phyloP scores from a whole-genome alignment of 35 echinoderm and acorn worm genomes.

The Ptychodera flava region DNA sequence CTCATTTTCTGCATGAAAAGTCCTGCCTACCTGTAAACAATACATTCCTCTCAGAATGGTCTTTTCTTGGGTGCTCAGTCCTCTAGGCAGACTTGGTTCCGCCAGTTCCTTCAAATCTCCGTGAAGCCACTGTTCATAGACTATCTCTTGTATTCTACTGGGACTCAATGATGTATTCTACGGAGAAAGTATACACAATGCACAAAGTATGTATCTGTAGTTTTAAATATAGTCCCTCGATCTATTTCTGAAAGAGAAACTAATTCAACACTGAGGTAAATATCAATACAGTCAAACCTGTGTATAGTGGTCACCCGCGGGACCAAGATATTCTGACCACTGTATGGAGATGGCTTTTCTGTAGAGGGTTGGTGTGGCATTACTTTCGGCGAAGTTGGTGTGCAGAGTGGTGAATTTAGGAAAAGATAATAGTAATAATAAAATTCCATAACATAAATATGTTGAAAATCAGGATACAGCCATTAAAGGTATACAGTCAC shows the following conservation, averaged over 20 bases:
- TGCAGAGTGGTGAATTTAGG: no score
- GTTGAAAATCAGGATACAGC: no score
- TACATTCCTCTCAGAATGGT: slow-evolving; percentile 47
- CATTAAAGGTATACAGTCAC: no score
- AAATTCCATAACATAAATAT: no score
- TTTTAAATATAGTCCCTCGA: background rate
- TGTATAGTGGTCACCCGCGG: no score
- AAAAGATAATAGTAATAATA: no score
- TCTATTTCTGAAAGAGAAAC: background rate
- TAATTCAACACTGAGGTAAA: background rate
- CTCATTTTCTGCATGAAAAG: no score
- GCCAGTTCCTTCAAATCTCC: slow-evolving; percentile 84
- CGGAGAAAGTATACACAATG: background rate
- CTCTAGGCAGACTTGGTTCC: slow-evolving; percentile 48
- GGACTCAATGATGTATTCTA: background rate
- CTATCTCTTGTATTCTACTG: slow-evolving; percentile 46
- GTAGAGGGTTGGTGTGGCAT: no score
- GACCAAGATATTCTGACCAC: background rate
- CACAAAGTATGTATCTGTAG: background rate
- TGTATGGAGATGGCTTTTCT: no score
- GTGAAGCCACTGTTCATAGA: slow-evolving; percentile 94
- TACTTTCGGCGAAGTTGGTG: no score
- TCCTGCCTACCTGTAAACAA: slow-evolving; percentile 67
- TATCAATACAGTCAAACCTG: background rate
- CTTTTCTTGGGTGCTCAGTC: slow-evolving; percentile 41